These are phyloP conservation scores for Brachirus orientalis DNA, from an alignment of 2,113 vertebrate species.

Conservation along the genomic window DNA sequence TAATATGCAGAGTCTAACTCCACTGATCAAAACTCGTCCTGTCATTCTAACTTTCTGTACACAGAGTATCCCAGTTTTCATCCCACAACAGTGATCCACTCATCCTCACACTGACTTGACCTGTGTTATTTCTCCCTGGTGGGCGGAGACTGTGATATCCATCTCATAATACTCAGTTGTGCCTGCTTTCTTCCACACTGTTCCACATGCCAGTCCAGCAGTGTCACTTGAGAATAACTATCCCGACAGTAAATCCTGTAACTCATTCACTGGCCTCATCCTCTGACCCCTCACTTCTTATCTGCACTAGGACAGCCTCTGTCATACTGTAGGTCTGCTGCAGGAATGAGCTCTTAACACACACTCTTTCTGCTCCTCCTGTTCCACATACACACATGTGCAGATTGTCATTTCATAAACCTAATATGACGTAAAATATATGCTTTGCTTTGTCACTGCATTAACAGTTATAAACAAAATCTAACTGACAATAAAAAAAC, in stretches of 20 bases:
- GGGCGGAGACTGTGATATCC: conserved; percentile 47
- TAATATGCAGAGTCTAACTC: neutral
- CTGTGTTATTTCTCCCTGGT: conserved; percentile 17
- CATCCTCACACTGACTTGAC: conserved; percentile 40
- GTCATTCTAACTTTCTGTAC: neutral
- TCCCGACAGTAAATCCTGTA: conserved; percentile 53
- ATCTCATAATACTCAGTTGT: conserved; percentile 53
- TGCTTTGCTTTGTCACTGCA: neutral
- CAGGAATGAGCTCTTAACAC: conserved; percentile 29
- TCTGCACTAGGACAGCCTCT: conserved; percentile 45
- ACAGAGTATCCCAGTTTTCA: conserved; percentile 4
- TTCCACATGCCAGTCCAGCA: conserved; percentile 57
- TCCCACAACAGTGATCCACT: conserved; percentile 31
- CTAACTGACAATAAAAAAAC: neutral
- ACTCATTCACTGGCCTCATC: conserved; percentile 20
- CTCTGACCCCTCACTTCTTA: conserved; percentile 50
- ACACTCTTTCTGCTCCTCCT: neutral
- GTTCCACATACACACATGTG: neutral
- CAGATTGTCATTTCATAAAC: neutral
- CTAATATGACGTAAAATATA: neutral
- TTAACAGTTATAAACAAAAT: neutral
- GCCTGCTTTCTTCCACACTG: conserved; percentile 35
- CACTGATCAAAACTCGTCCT: conserved; percentile 4
- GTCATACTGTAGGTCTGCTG: conserved; percentile 2
- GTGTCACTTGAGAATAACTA: conserved; percentile 40